Evolutionary conservation across 37 sponge, comb jelly and placozoan genomes (phyloP).

Genomic region (Eunapius fragilis): DNA sequence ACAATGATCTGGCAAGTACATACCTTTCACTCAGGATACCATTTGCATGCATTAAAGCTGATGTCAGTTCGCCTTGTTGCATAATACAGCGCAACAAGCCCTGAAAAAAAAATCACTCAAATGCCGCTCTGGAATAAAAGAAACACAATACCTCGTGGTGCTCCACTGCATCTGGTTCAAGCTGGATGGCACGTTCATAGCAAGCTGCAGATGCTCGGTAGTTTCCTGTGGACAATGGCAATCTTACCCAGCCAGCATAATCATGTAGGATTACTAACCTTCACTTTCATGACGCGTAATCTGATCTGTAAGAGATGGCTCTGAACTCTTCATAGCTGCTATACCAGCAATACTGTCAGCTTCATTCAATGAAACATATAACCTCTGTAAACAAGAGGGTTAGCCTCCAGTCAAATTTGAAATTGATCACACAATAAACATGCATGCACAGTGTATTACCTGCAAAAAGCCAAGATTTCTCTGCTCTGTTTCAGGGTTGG

Average conservation of each 20-base stretch:
- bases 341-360: slow-evolving; percentile 78
- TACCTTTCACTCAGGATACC: slow-evolving; percentile 57
- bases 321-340: slow-evolving; percentile 37
- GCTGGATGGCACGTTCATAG: slow-evolving; percentile 63
- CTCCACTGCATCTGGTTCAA: slow-evolving; percentile 23
- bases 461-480: slow-evolving; percentile 69
- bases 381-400: too few species aligned
- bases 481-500: slow-evolving; percentile 19
- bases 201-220: slow-evolving; percentile 69
- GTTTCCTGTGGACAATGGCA: slow-evolving; percentile 49
- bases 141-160: slow-evolving; percentile 55
- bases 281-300: slow-evolving; percentile 63
- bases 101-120: slow-evolving; percentile 26
- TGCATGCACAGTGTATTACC: slow-evolving; percentile 47
- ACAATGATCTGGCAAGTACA: background rate
- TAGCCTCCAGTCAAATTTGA: too few species aligned
- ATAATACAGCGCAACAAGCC: slow-evolving; percentile 73
- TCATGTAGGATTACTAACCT: slow-evolving; percentile 30
- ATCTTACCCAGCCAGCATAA: background rate
- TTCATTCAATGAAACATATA: slow-evolving; percentile 81
- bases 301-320: slow-evolving; percentile 59
- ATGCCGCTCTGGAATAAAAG: background rate
- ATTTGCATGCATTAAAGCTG: slow-evolving; percentile 68
- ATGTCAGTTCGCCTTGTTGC: slow-evolving; percentile 70
- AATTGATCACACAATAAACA: too few species aligned